These are phyloP conservation scores for Chelmon rostratus DNA, from an alignment of 2,797 vertebrate species.

Conservation along the genomic window DNA sequence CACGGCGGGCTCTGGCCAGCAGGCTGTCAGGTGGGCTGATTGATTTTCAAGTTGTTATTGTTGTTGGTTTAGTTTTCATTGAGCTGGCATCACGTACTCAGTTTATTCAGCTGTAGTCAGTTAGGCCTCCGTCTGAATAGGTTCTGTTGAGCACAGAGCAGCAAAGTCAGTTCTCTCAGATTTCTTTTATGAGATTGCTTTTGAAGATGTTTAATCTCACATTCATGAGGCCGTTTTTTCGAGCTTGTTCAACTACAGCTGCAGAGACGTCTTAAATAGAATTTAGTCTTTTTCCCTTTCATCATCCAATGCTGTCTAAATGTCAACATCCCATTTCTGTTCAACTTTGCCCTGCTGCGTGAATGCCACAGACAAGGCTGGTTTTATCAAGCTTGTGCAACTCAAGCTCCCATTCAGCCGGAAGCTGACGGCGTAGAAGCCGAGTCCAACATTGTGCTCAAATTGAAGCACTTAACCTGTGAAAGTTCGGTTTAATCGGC, in stretches of 20 bases:
- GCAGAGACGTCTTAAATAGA: slow-evolving; percentile 15
- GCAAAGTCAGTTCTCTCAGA: background rate
- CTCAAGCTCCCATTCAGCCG: background rate
- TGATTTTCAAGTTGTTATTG: background rate
- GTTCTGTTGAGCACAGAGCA: background rate
- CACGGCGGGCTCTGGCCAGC: slow-evolving; percentile 85
- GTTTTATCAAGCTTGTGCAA: slow-evolving; percentile 27
- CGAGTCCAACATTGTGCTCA: background rate
- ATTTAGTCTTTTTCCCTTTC: slow-evolving; percentile 15
- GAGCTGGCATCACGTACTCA: background rate
- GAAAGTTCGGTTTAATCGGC: background rate
- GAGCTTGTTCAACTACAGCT: slow-evolving; percentile 19
- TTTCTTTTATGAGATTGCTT: slow-evolving; percentile 5
- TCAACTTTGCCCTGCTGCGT: slow-evolving; percentile 25
- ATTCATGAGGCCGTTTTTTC: slow-evolving; percentile 11
- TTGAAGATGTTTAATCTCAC: background rate
- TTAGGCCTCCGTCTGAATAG: background rate
- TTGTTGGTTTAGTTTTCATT: background rate
- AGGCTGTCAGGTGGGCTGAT: slow-evolving; percentile 86
- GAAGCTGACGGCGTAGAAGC: slow-evolving; percentile 10
- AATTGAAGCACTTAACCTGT: slow-evolving; percentile 30
- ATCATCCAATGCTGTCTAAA: slow-evolving; percentile 12
- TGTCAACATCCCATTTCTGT: slow-evolving; percentile 31
- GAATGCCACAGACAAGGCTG: background rate
- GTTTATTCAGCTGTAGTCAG: background rate